Conservation (phyloP, 2,113 vertebrate genomes). For the Platycercus adscitus region DNA sequence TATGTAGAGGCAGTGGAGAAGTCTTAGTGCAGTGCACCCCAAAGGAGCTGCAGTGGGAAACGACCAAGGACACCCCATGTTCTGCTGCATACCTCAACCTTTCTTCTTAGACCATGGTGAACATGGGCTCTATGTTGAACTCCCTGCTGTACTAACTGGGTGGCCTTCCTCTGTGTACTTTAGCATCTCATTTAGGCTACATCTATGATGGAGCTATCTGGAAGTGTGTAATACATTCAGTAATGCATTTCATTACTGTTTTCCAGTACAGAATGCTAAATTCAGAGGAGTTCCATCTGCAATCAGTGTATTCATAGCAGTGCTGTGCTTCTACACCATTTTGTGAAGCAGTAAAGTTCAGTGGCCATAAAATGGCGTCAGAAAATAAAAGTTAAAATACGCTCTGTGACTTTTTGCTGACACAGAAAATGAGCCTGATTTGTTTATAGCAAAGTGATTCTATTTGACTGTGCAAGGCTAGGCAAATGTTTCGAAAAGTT, state of each 20-base stretch:
- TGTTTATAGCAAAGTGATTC: neutral
- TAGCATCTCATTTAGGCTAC: neutral
- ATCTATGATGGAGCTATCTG: neutral
- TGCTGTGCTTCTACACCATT: neutral
- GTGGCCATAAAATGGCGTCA: neutral
- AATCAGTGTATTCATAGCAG: fast-evolving
- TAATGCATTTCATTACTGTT: neutral
- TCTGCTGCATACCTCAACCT: fast-evolving
- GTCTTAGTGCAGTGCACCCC: neutral
- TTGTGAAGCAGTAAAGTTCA: neutral
- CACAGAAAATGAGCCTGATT: neutral
- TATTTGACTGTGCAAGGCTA: neutral
- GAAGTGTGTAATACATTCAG: fast-evolving
- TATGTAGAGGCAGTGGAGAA: neutral
- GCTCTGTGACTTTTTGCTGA: neutral
- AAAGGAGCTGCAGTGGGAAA: neutral
- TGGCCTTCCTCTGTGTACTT: neutral
- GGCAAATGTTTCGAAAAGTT: neutral
- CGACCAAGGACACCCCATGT: fast-evolving
- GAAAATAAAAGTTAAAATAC: neutral
- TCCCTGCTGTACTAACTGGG: fast-evolving
- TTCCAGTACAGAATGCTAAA: neutral
- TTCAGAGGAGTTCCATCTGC: neutral
- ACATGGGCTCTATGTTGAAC: neutral
- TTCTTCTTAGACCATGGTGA: neutral